Percentiles rank a stretch among this genome's conserved stretches.
phyloP scores from a whole-genome alignment of 1,140 invertebrate species.

The Eufriesea mexicana region DNA sequence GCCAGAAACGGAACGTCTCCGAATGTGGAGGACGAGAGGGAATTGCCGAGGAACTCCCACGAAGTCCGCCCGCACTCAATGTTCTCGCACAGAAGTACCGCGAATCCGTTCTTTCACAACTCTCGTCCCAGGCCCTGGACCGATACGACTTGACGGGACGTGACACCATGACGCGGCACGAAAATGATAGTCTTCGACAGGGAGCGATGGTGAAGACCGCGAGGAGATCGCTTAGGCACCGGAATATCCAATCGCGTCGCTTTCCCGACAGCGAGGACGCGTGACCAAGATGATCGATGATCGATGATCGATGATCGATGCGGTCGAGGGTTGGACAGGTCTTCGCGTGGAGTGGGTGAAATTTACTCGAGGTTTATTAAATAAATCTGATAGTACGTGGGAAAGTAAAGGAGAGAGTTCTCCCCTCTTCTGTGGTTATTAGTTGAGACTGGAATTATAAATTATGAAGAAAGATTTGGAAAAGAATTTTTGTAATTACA shows the following conservation, averaged over 20 bases:
- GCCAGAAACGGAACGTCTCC: slow-evolving; percentile 57
- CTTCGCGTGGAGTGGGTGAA: not conserved
- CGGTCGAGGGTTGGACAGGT: not conserved
- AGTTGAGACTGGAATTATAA: too few species aligned
- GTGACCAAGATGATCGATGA: not conserved
- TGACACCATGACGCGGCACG: slow-evolving; percentile 13
- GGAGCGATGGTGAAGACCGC: not conserved
- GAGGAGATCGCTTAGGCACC: not conserved
- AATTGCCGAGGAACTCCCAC: slow-evolving; percentile 61
- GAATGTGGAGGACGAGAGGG: slow-evolving; percentile 55
- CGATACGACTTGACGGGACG: slow-evolving; percentile 35
- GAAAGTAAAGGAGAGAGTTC: not conserved
- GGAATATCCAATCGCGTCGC: not conserved
- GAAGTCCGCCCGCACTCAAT: slow-evolving; percentile 54
- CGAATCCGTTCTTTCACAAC: slow-evolving; percentile 61
- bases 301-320: not conserved
- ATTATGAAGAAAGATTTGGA: too few species aligned
- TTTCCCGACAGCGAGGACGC: too few species aligned
- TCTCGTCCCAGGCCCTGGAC: slow-evolving; percentile 2
- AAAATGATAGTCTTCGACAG: not conserved
- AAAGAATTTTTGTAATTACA: too few species aligned
- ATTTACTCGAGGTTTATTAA: not conserved
- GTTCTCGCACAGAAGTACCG: slow-evolving; percentile 28
- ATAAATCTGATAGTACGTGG: not conserved
- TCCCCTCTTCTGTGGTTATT: too few species aligned